Base-by-base conservation (phyloP, 1,140 invertebrate species). In the Araneus ventricosus region DNA sequence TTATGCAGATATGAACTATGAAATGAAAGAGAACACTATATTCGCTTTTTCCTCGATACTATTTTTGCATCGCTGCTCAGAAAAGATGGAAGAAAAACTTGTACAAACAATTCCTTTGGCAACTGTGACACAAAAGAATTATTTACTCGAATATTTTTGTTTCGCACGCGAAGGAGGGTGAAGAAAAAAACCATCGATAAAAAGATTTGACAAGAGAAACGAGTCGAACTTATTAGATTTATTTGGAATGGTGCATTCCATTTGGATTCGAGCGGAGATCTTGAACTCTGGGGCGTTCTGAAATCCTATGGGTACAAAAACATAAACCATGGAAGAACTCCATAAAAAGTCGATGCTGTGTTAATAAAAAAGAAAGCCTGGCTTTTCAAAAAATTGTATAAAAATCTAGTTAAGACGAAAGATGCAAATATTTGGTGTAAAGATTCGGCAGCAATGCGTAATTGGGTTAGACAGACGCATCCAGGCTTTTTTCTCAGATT, bases 181-280 rank as follows among this genome's bases (percentile, higher is more conserved):
- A 14, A 52, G 14, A 52, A 52, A 52, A 52, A 4, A 8, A 17
- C 10, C 17, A 8, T 17, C 45, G 17, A 17, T 52, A 52, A 52
- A 52, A 41, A n/a, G n/a, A 61, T 20, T 63, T n/a, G 20, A 63
- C 24, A n/a, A 63, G 1, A 63, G 59, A 5, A 52, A 63, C 22
- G 59, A 24, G 59, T 63, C 59, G 24, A 63, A 63, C 59, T 63
- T 63, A 63, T 63, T 63, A 63, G 59, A 63, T 63, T 63, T 63
- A 63, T 63, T 63, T 63, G 20, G 24, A 63, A 63, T 5, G 20
- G 59, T 63, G n/a, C 20, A 22, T 63, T 63, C 6, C 59, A 24
- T 63, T 63, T 20, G 2, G 5, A 24, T 7, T n/a, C 24, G 6
- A n/a, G 24, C 7, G 5, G 8, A n/a, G n/a, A n/a, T n/a, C n/a